Base-by-base conservation (phyloP, 2,888 invertebrate species). In the Eudemis profundana region DNA sequence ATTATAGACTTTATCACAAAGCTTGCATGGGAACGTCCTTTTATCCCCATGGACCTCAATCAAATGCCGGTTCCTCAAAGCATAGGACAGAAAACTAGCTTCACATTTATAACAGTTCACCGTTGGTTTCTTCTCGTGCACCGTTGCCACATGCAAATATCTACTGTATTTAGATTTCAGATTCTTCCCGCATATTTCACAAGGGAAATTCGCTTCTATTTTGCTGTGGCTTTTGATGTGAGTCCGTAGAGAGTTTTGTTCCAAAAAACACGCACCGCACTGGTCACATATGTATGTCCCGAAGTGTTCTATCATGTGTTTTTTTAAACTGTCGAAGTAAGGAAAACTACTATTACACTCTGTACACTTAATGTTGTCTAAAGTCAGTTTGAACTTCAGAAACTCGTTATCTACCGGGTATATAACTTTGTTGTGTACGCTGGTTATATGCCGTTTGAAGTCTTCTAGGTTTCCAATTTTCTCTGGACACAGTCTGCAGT, bases 121-220 rank as follows among this genome's bases (percentile, higher is more conserved):
- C 0, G 87, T 87, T 0, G 91, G 84, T 29, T 86, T 87, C 47
- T 90, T 91, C 53, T 90, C 89, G 56, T 92, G 92, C 0, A 89
- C 84, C 0, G 86, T 89, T 0, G 87, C 85, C 0, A 89, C 78
- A 17, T 92, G 92, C 1, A 90, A 53, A 1, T 86, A 84, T 7
- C 83, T 74, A 23, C 88, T 89, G 62, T 90, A 88, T 15, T 88
- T 87, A 0, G 87, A 89, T 67, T 87, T 87, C 3, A 93, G 77
- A 12, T 81, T 84, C 63, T 92, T 92, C 0, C 90, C 91, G 66
- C 93, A 93, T 0, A 88, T 78, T 2, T 90, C 87, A 63, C 94
- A 94, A 0, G 88, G 87, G 62, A 87, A 88, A 17, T 83, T 90
- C 12, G 88, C 89, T 2, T 85, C 93, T 2, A 92, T 89, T 69